phyloP scores from a whole-genome alignment of 2,797 vertebrate species.

The Hyperoplus immaculatus region DNA sequence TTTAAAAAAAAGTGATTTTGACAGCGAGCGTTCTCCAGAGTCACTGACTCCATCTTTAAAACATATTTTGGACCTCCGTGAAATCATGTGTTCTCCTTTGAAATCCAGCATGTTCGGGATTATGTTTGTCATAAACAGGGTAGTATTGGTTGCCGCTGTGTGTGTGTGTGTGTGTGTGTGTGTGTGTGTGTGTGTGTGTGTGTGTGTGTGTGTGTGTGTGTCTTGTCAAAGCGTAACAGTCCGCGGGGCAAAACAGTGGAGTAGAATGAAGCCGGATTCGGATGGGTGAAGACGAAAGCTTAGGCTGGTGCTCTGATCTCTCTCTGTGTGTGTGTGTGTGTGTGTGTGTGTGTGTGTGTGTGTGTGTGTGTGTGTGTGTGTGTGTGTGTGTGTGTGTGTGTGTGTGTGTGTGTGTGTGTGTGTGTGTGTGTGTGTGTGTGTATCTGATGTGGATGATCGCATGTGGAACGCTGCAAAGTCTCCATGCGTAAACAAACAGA shows the following conservation, averaged over 20 bases:
- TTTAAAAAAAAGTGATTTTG: too few relatives aligned
- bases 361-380: too few relatives aligned
- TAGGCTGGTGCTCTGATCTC: constrained; percentile 1
- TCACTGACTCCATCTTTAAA: constrained; percentile 6
- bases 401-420: too few relatives aligned
- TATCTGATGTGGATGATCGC: constrained; percentile 33
- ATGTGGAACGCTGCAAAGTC: constrained; percentile 36
- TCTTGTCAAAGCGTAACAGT: not conserved
- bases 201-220: constrained; percentile 4
- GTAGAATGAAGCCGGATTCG: constrained; percentile 23
- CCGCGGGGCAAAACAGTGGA: not conserved
- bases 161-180: constrained; percentile 19
- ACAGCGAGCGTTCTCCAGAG: too few relatives aligned
- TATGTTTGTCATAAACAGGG: constrained; percentile 44
- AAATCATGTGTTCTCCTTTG: constrained; percentile 21
- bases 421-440: too few relatives aligned
- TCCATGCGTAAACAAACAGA: constrained; percentile 58
- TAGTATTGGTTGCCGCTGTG: constrained; percentile 21
- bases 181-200: constrained; percentile 8
- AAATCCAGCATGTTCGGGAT: constrained; percentile 37
- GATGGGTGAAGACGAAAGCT: constrained; percentile 1
- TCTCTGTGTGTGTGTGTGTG: too few relatives aligned
- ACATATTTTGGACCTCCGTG: constrained; percentile 31
- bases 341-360: too few relatives aligned
- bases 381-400: too few relatives aligned